Evolutionary conservation across 2,113 vertebrate species (phyloP).

Genomic region (Megaceryle torquata): DNA sequence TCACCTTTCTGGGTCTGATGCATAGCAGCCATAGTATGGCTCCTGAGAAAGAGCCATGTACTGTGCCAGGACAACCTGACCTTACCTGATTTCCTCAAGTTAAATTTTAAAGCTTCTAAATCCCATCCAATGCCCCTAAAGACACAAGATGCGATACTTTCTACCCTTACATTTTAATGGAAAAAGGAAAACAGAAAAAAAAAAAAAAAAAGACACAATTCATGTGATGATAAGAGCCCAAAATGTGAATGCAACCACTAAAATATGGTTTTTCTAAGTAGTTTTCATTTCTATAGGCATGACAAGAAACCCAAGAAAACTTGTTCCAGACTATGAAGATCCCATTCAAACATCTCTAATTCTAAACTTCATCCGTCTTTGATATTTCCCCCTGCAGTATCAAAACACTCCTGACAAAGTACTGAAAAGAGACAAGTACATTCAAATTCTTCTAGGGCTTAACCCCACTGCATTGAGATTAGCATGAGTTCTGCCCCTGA

Average conservation of each 20-base stretch:
- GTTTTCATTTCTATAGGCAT: not conserved
- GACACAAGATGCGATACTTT: not conserved
- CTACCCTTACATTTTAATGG: not conserved
- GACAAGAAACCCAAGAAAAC: not conserved
- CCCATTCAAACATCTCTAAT: not conserved
- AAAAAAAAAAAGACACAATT: not conserved
- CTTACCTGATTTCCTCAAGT: not conserved
- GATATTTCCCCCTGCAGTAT: not conserved
- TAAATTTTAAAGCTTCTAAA: not conserved
- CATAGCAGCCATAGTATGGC: not conserved
- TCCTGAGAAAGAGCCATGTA: not conserved
- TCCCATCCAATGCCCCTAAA: not conserved
- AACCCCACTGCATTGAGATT: not conserved
- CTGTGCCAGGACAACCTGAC: not conserved
- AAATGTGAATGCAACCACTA: not conserved
- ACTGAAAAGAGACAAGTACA: conserved; percentile 21
- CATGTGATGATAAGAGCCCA: not conserved
- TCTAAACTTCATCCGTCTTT: not conserved
- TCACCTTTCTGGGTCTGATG: not conserved
- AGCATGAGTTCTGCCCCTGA: conserved; percentile 27
- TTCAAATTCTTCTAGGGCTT: conserved; percentile 38
- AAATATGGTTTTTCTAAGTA: fast-evolving
- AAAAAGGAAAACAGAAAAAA: not conserved
- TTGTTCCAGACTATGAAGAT: not conserved
- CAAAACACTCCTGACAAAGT: conserved; percentile 12